These are phyloP conservation scores for Platycheirus rosarum DNA, from an alignment of 2,888 invertebrate genomes.

Conservation along the genomic window DNA sequence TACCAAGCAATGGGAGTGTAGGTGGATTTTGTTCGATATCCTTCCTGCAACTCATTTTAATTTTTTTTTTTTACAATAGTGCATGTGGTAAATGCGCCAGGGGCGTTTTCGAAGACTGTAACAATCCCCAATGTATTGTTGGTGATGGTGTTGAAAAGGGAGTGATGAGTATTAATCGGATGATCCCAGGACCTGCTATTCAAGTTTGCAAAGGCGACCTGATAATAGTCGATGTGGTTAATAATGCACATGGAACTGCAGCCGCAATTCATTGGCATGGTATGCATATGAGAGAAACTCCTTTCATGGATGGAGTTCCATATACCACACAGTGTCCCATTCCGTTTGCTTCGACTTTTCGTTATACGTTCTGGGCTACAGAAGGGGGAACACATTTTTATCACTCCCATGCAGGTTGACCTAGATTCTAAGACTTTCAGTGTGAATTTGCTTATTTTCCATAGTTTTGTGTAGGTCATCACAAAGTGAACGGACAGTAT, in stretches of 20 bases:
- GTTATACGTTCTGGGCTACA: constrained; percentile 88
- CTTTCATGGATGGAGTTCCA: constrained; percentile 93
- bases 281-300: constrained; percentile 88
- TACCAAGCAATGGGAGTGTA: constrained; percentile 82
- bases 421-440: not conserved
- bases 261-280: constrained; percentile 96
- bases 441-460: constrained; percentile 7
- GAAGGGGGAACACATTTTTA: constrained; percentile 93
- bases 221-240: constrained; percentile 90
- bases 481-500: constrained; percentile 91
- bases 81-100: constrained; percentile 83
- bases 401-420: constrained; percentile 85
- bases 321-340: constrained; percentile 93
- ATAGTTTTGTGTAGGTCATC: constrained; percentile 83
- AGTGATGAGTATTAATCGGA: constrained; percentile 83
- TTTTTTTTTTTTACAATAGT: constrained; percentile 75
- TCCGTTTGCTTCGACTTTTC: constrained; percentile 86
- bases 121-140: constrained; percentile 83
- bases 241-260: constrained; percentile 88
- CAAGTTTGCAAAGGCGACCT: constrained; percentile 91
- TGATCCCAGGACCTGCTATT: constrained; percentile 83
- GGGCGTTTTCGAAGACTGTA: constrained; percentile 81
- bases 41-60: not conserved
- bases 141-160: constrained; percentile 83
- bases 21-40: constrained; percentile 72